These are phyloP conservation scores for Dendroctonus valens DNA, from an alignment of 1,140 invertebrate species.

Conservation along the genomic window DNA sequence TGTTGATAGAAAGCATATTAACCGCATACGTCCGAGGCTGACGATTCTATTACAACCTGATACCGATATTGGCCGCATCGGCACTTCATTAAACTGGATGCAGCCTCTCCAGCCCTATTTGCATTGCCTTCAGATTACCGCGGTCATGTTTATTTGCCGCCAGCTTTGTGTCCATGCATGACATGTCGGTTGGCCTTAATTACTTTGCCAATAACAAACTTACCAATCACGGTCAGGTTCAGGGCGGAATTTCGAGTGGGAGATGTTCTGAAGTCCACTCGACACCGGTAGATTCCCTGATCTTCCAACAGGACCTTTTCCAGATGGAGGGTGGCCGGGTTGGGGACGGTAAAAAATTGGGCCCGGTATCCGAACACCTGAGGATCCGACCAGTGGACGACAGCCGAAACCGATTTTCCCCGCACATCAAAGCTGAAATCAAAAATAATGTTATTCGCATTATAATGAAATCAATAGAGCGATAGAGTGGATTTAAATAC, in stretches of 20 bases:
- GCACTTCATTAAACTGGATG: too few relatives aligned
- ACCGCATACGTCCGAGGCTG: too few relatives aligned
- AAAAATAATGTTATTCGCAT: constrained; percentile 30
- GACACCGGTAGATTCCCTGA: constrained; percentile 81
- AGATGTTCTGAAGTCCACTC: constrained; percentile 87
- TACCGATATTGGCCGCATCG: too few relatives aligned
- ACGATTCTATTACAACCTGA: too few relatives aligned
- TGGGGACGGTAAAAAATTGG: constrained; percentile 71
- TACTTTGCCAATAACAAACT: constrained; percentile 46
- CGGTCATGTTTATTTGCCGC: too few relatives aligned
- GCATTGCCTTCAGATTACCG: too few relatives aligned
- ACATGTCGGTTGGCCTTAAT: too few relatives aligned
- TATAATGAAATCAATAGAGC: too few relatives aligned
- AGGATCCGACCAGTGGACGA: constrained; percentile 75
- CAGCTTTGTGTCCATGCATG: too few relatives aligned
- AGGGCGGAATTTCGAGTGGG: constrained; percentile 88
- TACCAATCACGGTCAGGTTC: constrained; percentile 88
- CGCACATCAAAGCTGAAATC: constrained; percentile 76
- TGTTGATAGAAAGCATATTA: too few relatives aligned
- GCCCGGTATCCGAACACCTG: constrained; percentile 74
- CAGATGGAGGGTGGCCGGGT: constrained; percentile 75
- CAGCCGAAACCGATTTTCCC: constrained; percentile 72
- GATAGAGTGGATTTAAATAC: too few relatives aligned
- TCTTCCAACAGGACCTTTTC: constrained; percentile 79
- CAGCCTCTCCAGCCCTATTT: too few relatives aligned